These are phyloP conservation scores for Carduelis carduelis DNA, from an alignment of 2,797 vertebrate species.

Conservation along the genomic window DNA sequence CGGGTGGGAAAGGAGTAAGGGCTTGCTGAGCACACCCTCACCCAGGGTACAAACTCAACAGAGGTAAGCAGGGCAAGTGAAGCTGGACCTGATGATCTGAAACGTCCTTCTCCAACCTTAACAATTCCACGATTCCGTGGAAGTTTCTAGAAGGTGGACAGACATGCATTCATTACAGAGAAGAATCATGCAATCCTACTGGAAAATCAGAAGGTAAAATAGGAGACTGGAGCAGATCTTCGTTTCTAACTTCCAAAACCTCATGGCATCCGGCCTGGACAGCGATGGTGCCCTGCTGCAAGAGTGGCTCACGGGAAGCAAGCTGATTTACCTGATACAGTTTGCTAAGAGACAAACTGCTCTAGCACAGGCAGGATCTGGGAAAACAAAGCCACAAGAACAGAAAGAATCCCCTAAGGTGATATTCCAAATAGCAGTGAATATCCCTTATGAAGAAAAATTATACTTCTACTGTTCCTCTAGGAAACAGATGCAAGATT, in stretches of 20 bases:
- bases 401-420: background rate
- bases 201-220: background rate
- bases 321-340: background rate
- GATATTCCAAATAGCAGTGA: background rate
- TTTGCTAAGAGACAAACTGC: background rate
- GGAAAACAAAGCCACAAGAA: background rate
- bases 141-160: background rate
- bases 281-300: background rate
- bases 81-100: background rate
- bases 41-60: background rate
- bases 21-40: background rate
- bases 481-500: background rate
- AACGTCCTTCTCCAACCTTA: background rate
- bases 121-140: too few relatives aligned
- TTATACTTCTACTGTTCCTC: background rate
- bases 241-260: background rate
- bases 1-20: background rate
- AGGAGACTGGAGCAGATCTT: background rate
- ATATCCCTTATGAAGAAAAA: background rate
- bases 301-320: background rate
- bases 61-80: background rate
- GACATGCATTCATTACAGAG: background rate
- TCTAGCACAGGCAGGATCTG: background rate
- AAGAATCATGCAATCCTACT: background rate
- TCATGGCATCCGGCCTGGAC: background rate